Conservation (phyloP, 1,140 invertebrate species). For the Papilio helenus region DNA sequence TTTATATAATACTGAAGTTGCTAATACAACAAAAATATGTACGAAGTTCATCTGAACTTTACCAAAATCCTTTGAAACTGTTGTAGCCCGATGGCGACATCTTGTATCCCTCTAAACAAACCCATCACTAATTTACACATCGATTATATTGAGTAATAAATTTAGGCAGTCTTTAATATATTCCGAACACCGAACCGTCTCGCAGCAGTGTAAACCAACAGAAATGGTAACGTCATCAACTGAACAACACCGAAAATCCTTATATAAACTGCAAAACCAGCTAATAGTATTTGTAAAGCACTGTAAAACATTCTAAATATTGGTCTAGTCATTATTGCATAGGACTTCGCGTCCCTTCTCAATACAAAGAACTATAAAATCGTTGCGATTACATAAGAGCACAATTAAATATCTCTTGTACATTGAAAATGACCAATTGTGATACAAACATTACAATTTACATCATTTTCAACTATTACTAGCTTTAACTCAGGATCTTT, state of each 20-base stretch:
- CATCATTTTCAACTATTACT: conserved; percentile 11
- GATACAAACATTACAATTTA: neutral
- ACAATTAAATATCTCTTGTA: conserved; percentile 34
- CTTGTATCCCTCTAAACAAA: conserved; percentile 48
- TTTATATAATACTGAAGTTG: conserved; percentile 80
- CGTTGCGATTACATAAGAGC: conserved; percentile 49
- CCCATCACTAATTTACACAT: conserved; percentile 69
- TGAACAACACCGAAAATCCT: conserved; percentile 66
- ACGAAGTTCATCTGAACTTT: conserved; percentile 58
- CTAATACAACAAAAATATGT: conserved; percentile 79
- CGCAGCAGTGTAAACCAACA: conserved; percentile 60
- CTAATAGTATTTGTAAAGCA: conserved; percentile 75
- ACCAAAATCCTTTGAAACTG: conserved; percentile 42
- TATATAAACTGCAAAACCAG: conserved; percentile 77
- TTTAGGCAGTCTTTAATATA: conserved; percentile 82
- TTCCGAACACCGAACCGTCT: conserved; percentile 70
- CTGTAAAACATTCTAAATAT: conserved; percentile 81
- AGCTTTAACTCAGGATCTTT: neutral
- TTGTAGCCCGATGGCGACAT: neutral
- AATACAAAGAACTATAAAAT: conserved; percentile 57
- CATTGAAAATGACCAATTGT: conserved; percentile 34
- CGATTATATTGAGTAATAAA: conserved; percentile 76
- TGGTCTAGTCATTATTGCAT: conserved; percentile 81
- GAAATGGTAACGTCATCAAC: conserved; percentile 77
- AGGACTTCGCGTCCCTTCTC: conserved; percentile 56